These are phyloP conservation scores for Trogon melanurus DNA, from an alignment of 2,113 vertebrate species.

Conservation along the genomic window DNA sequence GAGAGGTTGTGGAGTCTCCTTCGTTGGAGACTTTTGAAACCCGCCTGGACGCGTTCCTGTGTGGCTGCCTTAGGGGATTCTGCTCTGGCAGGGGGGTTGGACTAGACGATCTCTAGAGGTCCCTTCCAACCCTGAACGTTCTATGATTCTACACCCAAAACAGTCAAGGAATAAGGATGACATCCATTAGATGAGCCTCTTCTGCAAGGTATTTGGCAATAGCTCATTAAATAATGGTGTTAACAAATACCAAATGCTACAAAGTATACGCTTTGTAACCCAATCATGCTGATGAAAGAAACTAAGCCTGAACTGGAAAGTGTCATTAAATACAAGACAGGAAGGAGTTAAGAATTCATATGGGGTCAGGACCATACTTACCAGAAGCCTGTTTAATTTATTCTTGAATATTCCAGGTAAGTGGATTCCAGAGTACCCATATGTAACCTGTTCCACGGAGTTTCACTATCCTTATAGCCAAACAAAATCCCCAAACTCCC, in stretches of 20 bases:
- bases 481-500: not conserved
- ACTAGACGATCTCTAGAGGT: too few relatives aligned
- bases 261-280: not conserved
- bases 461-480: not conserved
- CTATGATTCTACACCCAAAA: not conserved
- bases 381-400: not conserved
- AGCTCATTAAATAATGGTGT: not conserved
- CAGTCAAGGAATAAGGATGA: not conserved
- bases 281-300: not conserved
- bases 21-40: too few relatives aligned
- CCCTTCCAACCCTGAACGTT: too few relatives aligned
- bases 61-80: too few relatives aligned
- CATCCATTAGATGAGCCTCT: not conserved
- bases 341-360: not conserved
- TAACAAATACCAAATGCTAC: not conserved
- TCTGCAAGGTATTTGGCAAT: not conserved
- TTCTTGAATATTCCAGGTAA: not conserved
- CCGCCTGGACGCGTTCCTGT: too few relatives aligned
- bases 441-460: not conserved
- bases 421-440: not conserved
- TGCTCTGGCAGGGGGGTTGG: too few relatives aligned
- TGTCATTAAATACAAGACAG: not conserved
- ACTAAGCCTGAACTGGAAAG: not conserved
- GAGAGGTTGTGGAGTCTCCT: too few relatives aligned
- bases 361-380: not conserved